These are phyloP conservation scores for Xanthia icteritia DNA, from an alignment of 2,888 invertebrate species.

Conservation along the genomic window DNA sequence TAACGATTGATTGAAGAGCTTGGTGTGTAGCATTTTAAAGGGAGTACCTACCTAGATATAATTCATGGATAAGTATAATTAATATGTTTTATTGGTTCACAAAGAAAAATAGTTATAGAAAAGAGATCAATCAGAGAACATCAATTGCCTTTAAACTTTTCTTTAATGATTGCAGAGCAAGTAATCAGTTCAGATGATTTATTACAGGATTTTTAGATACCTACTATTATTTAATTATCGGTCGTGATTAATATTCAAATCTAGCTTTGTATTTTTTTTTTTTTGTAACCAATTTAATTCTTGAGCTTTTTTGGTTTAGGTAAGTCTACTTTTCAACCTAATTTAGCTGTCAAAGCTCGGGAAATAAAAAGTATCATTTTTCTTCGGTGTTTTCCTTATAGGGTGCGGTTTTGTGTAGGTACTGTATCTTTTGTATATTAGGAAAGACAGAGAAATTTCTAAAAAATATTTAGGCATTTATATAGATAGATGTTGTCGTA, in stretches of 20 bases:
- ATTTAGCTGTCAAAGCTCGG: slow-evolving; percentile 24
- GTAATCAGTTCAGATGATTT: neutral
- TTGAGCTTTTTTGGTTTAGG: neutral
- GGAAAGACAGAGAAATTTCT: neutral
- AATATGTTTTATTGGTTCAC: too few species aligned
- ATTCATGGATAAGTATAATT: too few species aligned
- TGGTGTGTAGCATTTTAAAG: too few species aligned
- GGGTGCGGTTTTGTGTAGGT: slow-evolving; percentile 7
- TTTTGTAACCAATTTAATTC: slow-evolving; percentile 1
- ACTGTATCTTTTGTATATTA: slow-evolving; percentile 23
- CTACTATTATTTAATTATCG: neutral
- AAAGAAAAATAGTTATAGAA: too few species aligned
- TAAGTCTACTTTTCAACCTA: slow-evolving; percentile 3
- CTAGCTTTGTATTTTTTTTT: neutral
- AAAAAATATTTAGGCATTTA: neutral
- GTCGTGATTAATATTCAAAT: neutral
- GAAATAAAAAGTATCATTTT: slow-evolving; percentile 30
- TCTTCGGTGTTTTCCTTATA: slow-evolving; percentile 34
- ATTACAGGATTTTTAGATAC: neutral
- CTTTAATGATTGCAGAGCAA: too few species aligned
- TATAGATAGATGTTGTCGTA: neutral
- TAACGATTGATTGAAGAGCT: too few species aligned
- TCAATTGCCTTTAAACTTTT: too few species aligned
- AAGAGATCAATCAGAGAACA: too few species aligned
- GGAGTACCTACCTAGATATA: too few species aligned